Evolutionary conservation across 2,797 vertebrate species (phyloP).

Genomic region (Alauda arvensis): DNA sequence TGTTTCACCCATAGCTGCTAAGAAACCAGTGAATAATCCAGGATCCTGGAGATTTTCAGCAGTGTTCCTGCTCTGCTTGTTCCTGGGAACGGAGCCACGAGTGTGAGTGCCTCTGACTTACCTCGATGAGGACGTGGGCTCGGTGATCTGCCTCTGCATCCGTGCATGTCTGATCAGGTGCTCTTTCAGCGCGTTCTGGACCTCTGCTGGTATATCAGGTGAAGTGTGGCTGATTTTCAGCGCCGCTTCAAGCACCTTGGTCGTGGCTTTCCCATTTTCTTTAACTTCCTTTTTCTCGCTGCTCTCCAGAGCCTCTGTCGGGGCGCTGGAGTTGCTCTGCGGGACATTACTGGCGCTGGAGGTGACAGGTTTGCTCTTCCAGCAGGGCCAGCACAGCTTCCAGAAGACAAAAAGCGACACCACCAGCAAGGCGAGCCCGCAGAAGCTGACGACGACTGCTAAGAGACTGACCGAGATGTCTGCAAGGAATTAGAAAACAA

Average conservation of each 20-base stretch:
- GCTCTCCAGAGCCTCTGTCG: constrained; percentile 75
- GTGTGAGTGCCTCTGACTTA: constrained; percentile 51
- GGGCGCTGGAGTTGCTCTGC: constrained; percentile 75
- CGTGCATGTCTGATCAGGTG: constrained; percentile 88
- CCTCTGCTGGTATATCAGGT: constrained; percentile 95
- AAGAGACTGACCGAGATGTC: constrained; percentile 96
- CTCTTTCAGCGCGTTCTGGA: constrained; percentile 89
- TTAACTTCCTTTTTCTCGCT: constrained; percentile 83
- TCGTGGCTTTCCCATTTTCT: constrained; percentile 77
- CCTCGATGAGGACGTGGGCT: constrained; percentile 95
- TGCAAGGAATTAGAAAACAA: constrained; percentile 73
- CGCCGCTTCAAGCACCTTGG: constrained; percentile 86
- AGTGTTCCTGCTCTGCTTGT: neutral
- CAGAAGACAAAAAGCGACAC: constrained; percentile 99
- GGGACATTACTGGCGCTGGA: constrained; percentile 73
- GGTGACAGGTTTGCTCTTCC: constrained; percentile 89
- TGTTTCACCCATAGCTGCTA: neutral
- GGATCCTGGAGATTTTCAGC: neutral
- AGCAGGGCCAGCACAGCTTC: constrained; percentile 98
- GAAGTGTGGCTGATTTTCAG: constrained; percentile 99
- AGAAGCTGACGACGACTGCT: constrained; percentile 96
- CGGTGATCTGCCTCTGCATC: constrained; percentile 95
- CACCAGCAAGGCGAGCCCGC: constrained; percentile 93
- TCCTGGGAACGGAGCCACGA: neutral
- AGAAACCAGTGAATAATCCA: neutral